phyloP scores from a whole-genome alignment of 2,797 vertebrate genomes.

The Acropternis orthonyx region DNA sequence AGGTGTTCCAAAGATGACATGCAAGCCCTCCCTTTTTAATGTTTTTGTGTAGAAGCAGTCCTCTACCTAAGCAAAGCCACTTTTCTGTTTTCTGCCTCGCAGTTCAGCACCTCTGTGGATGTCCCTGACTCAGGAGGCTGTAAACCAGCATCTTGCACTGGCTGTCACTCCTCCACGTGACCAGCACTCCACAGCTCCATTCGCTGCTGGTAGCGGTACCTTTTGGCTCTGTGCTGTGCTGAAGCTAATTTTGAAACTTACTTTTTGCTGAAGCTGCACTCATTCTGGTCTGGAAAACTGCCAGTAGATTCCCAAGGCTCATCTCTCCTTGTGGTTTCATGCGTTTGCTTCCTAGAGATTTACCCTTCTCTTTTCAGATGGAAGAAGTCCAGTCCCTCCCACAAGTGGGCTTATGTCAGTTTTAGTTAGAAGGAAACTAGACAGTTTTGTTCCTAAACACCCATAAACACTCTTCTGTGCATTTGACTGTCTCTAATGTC shows the following conservation, averaged over 20 bases:
- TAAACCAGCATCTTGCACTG: neutral
- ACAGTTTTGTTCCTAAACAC: neutral
- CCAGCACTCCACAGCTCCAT: neutral
- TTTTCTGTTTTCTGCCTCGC: neutral
- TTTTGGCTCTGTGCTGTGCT: neutral
- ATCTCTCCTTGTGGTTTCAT: neutral
- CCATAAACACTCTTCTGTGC: neutral
- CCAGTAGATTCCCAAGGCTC: neutral
- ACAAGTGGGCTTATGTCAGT: neutral
- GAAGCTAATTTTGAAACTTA: neutral
- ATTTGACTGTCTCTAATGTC: neutral
- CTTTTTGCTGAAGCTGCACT: neutral
- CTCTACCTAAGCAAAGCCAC: neutral
- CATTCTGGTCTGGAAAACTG: neutral
- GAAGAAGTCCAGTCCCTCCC: neutral
- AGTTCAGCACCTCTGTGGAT: neutral
- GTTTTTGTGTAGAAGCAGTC: neutral
- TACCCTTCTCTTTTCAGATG: neutral
- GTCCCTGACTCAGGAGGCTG: neutral
- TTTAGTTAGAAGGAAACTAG: neutral
- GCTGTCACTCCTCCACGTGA: rapidly evolving
- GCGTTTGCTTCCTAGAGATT: neutral
- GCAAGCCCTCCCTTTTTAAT: neutral
- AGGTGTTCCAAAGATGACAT: neutral
- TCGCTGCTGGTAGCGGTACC: neutral